phyloP scores from a whole-genome alignment of 1,140 invertebrate genomes.

The Drosophila mauritiana region DNA sequence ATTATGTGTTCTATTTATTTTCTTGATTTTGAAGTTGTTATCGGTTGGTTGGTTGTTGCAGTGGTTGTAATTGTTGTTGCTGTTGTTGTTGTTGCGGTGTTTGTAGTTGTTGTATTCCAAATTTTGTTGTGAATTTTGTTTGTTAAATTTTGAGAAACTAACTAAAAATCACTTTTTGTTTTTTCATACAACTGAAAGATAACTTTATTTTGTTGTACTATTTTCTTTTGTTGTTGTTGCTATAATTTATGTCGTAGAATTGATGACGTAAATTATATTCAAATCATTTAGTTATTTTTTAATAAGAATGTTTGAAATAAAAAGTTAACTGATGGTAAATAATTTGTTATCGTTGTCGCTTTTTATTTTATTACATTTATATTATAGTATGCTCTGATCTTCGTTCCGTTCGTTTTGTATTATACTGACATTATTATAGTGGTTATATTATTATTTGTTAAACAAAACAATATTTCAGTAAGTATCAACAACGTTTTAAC shows the following conservation, averaged over 20 bases:
- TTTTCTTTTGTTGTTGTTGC: slow-evolving; percentile 56
- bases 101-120: slow-evolving; percentile 83
- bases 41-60: slow-evolving; percentile 60
- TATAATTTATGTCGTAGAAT: slow-evolving; percentile 56
- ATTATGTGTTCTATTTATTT: slow-evolving; percentile 50
- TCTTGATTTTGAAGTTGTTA: slow-evolving; percentile 56
- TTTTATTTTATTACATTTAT: slow-evolving; percentile 59
- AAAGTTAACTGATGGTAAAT: slow-evolving; percentile 75
- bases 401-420: slow-evolving; percentile 47
- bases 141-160: slow-evolving; percentile 85
- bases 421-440: slow-evolving; percentile 48
- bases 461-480: slow-evolving; percentile 84
- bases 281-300: slow-evolving; percentile 36
- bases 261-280: slow-evolving; percentile 56
- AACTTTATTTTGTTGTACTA: slow-evolving; percentile 74
- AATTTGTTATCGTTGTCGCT: slow-evolving; percentile 59
- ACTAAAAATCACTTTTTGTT: slow-evolving; percentile 84
- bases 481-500: slow-evolving; percentile 85
- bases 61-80: slow-evolving; percentile 49
- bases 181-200: slow-evolving; percentile 76
- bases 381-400: slow-evolving; percentile 51
- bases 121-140: slow-evolving; percentile 84
- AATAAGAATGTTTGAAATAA: slow-evolving; percentile 57
- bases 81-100: slow-evolving; percentile 60
- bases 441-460: slow-evolving; percentile 58